Conservation (phyloP, 2,113 vertebrate genomes). For the Eonycteris spelaea region DNA sequence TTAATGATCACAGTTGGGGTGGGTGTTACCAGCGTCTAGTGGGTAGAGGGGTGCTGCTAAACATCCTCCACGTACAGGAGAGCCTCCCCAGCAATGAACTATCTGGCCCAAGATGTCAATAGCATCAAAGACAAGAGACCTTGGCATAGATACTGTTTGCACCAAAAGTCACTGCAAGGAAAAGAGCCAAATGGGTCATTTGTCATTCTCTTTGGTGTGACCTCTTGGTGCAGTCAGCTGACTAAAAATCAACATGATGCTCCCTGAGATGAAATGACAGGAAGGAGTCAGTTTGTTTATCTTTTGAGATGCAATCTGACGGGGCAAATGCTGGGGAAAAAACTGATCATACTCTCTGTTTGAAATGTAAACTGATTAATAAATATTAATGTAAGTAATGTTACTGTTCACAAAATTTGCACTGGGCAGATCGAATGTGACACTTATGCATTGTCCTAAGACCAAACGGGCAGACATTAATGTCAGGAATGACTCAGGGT, state of each 20-base stretch:
- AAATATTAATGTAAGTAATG: neutral
- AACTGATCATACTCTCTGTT: neutral
- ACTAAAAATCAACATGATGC: neutral
- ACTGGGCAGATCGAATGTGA: neutral
- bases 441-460: neutral
- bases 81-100: neutral
- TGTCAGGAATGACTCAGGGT: neutral
- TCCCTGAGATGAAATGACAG: neutral
- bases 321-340: neutral
- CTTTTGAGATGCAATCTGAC: neutral
- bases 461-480: neutral
- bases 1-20: neutral
- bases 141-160: neutral
- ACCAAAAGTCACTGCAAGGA: neutral
- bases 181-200: neutral
- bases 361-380: neutral
- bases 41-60: neutral
- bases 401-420: neutral
- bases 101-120: neutral
- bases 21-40: neutral
- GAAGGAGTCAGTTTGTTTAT: neutral
- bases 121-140: neutral
- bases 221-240: neutral
- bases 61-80: rapidly evolving
- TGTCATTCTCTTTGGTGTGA: neutral